Base-by-base conservation (phyloP, 2,888 invertebrate genomes). In the Drosophila stalkeri region DNA sequence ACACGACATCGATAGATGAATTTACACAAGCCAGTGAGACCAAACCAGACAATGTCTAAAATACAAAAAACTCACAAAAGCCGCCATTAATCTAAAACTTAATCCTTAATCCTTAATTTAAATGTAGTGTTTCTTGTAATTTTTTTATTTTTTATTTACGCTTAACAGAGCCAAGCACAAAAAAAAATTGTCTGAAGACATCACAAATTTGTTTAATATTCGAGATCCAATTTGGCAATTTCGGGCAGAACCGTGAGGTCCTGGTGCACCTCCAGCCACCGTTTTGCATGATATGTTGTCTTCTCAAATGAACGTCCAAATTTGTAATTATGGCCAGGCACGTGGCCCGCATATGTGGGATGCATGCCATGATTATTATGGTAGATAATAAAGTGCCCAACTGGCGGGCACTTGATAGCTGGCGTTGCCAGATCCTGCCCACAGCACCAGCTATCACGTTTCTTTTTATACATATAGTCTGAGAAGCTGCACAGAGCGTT, bases 261-360 rank as follows among this genome's bases (percentile, higher is more conserved):
- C 59, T 89, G 90, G 62, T 91, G 91, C 37, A 84, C 69, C 51
- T 95, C 94, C 54, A 97, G 93, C 95, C 96, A 96, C 74, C 95
- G 93, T 91, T 96, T 96, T 0, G 96, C 96, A 89, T 96, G 95
- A 82, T 95, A 94, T 0, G 96, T 95, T 86, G 96, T 96, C 80
- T 95, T 95, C 27, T 96, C 97, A 91, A 94, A 97, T 0, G 97
- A 97, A 91, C 95, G 95, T 9, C 97, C 97, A 92, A 95, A 95
- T 52, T 96, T 95, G 93, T 96, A 96, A 82, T 94, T 93, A 66
- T 94, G 94, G 20, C 97, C 97, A 0, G 97, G 97, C 61, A 97
- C 95, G 88, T 97, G 97, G 0, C 97, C 97, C 3, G 95, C 94
- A 92, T 97, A 97, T 92, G 95, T 96, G 2, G 97, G 97, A 79